Evolutionary conservation across 1,140 invertebrate genomes (phyloP), one percentile per base, ranked within the genome.

Genomic region (Aporrectodea caliginosa): DNA sequence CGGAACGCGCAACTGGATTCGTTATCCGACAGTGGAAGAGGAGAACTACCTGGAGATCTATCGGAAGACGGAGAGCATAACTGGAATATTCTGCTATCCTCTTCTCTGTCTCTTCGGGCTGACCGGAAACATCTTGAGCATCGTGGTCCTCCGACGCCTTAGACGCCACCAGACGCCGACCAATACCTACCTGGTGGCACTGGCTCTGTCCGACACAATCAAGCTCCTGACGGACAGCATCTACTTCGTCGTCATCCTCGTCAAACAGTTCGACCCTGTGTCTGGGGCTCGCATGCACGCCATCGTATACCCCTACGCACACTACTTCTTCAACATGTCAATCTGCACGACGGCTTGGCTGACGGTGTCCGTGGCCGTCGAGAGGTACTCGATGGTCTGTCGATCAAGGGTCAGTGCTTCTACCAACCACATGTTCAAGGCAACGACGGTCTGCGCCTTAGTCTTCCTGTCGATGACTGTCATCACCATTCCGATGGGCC

Each of bases 311-410:
- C 86, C 86, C 0, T 86, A 86, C 79, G 85, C 85, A 1, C 87
- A 88, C 79, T 88, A 85, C 78, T 82, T 88, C n/a, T 86, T 88
- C 80, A 84, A 84, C 68, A 76, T 84, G 71, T 84, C 87, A 0
- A 83, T 80, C 12, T 86, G 84, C 76, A 82, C 85, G 12, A 86
- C 95, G 27, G 95, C 97, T 70, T 99, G 98, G 90, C 90, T 98
- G 82, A 98, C 96, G 0, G 91, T 98, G 71, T 94, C 94, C 0
- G 96, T 98, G 22, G 97, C 96, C 0, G 90, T 97, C 80, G 97
- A 99, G 87, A n/a, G n/a, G n/a, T n/a, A n/a, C n/a, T n/a, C n/a
- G n/a, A n/a, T n/a, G n/a, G n/a, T n/a, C n/a, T n/a, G n/a, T n/a
- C n/a, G n/a, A n/a, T n/a, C n/a, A n/a, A n/a, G n/a, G n/a, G n/a